A percentile compares a stretch with the other conserved stretches of the same genome.
Conservation (phyloP, 2,797 vertebrate species). For the Lacerta agilis region DNA sequence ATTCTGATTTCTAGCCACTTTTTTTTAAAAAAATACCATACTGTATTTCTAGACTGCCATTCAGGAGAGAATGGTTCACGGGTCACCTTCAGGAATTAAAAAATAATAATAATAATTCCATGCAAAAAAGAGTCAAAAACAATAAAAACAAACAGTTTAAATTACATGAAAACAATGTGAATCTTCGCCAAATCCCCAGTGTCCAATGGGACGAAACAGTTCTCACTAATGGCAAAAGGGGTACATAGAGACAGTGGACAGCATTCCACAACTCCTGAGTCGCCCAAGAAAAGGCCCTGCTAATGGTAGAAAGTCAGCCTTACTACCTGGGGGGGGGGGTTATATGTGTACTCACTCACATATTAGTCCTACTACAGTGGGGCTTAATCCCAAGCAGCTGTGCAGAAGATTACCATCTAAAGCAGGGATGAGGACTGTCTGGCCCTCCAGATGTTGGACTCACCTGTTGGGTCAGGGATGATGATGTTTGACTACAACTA, state of each 20-base stretch:
- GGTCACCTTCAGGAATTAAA: not conserved
- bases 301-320: not conserved
- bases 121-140: no score
- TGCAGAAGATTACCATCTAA: not conserved
- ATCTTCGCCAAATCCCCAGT: not conserved
- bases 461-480: not conserved
- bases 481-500: no score
- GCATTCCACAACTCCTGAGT: not conserved
- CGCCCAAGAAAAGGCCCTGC: not conserved
- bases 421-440: not conserved
- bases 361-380: not conserved
- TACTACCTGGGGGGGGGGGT: not conserved
- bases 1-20: not conserved
- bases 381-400: no score
- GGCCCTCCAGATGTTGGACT: not conserved
- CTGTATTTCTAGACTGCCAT: not conserved
- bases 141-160: not conserved
- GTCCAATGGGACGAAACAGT: not conserved
- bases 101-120: not conserved
- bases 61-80: not conserved
- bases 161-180: not conserved
- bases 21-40: no score
- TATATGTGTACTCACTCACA: not conserved
- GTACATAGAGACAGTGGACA: not conserved
- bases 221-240: not conserved